A percentile compares a stretch with the other conserved stretches of the same genome.
Conservation (phyloP, 2,888 invertebrate genomes). For the Megalurothrips usitatus region DNA sequence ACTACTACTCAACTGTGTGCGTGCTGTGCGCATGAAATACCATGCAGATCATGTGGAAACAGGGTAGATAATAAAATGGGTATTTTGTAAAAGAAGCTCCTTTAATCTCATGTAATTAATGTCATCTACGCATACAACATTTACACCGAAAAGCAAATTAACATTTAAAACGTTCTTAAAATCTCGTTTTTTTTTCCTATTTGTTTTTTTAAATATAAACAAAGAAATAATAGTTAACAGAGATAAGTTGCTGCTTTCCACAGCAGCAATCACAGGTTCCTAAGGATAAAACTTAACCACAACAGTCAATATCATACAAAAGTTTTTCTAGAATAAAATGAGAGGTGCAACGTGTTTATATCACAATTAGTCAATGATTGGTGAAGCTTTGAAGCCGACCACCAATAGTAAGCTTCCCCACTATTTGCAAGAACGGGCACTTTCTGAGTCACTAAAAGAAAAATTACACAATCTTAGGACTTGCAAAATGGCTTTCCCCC, state of each 20-base stretch:
- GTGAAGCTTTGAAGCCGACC: background rate
- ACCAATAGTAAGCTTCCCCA: background rate
- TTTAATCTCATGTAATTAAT: background rate
- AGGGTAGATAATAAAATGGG: background rate
- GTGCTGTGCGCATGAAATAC: no score
- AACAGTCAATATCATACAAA: background rate
- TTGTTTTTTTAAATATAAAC: background rate
- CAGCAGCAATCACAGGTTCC: background rate
- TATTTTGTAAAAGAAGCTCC: background rate
- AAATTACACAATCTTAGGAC: no score
- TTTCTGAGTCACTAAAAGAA: no score
- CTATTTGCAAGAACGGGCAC: background rate
- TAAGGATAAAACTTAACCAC: background rate
- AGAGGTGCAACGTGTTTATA: background rate
- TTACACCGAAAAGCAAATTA: background rate
- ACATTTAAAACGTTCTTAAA: background rate
- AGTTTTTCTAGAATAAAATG: background rate
- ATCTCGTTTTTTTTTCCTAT: no score
- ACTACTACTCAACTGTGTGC: no score
- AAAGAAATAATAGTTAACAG: background rate
- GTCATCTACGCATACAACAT: background rate
- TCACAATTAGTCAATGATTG: background rate
- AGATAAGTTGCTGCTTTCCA: background rate
- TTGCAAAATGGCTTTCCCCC: no score
- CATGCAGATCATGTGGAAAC: background rate